These are phyloP conservation scores for Hypselothyrea guttata DNA, from an alignment of 2,888 invertebrate genomes.

Conservation along the genomic window DNA sequence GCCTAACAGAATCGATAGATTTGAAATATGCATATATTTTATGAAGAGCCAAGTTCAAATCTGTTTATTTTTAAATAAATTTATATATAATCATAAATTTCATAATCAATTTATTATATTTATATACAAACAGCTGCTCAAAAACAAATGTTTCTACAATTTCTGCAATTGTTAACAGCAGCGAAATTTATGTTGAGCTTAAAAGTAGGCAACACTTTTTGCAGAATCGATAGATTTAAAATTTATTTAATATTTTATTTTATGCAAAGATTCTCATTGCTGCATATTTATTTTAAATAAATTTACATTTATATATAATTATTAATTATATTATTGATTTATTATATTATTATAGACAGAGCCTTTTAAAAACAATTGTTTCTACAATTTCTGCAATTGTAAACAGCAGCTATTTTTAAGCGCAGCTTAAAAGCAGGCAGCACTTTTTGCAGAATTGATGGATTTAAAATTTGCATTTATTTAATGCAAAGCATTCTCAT, in stretches of 20 bases:
- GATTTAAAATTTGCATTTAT: background rate
- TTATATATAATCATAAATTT: background rate
- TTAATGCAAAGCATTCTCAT: background rate
- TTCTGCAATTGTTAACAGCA: background rate
- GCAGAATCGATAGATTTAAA: background rate
- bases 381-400: no score
- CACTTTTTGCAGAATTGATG: background rate
- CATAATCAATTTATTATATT: no score
- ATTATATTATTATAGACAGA: no score
- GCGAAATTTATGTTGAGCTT: background rate
- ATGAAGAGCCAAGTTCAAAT: background rate
- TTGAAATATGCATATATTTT: background rate
- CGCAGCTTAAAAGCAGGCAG: conserved; percentile 10
- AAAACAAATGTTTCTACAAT: no score
- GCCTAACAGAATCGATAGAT: background rate
- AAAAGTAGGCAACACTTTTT: conserved; percentile 1
- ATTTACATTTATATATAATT: background rate
- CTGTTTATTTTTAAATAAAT: background rate
- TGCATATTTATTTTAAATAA: background rate
- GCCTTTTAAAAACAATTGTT: no score
- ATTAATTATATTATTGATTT: background rate
- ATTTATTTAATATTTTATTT: no score
- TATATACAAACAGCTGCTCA: no score
- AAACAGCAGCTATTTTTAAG: no score
- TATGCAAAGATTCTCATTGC: background rate